Evolutionary conservation across 2,113 vertebrate genomes (phyloP).

Genomic region (Romanogobio albipinnatus): DNA sequence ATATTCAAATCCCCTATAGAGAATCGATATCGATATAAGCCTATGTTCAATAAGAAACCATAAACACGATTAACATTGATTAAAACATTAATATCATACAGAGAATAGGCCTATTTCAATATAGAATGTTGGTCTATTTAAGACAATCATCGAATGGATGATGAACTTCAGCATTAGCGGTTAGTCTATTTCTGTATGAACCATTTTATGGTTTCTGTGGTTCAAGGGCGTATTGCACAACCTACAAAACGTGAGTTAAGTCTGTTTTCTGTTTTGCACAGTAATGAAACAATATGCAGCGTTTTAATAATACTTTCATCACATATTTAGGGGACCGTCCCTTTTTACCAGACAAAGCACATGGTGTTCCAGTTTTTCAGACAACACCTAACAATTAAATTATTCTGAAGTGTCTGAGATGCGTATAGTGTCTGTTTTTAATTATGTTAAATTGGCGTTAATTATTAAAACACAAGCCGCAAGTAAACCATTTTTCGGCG

Average conservation of each 20-base stretch:
- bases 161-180: slow-evolving; percentile 57
- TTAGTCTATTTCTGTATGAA: slow-evolving; percentile 53
- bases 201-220: slow-evolving; percentile 46
- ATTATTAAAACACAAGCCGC: neutral
- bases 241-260: neutral
- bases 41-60: neutral
- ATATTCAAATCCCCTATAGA: neutral
- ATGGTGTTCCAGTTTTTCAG: neutral
- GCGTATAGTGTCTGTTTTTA: neutral
- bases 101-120: neutral
- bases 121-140: neutral
- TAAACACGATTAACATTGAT: neutral
- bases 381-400: slow-evolving; percentile 2
- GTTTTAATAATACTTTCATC: neutral
- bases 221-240: neutral
- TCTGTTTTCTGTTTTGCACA: neutral
- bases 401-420: neutral
- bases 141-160: neutral
- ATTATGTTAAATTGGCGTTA: slow-evolving; percentile 21
- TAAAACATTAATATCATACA: neutral
- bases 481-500: neutral
- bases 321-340: neutral
- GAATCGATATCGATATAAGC: neutral
- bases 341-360: neutral
- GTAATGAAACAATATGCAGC: neutral